phyloP scores from a whole-genome alignment of 2,888 invertebrate genomes.

The Hypomecis punctinalis region DNA sequence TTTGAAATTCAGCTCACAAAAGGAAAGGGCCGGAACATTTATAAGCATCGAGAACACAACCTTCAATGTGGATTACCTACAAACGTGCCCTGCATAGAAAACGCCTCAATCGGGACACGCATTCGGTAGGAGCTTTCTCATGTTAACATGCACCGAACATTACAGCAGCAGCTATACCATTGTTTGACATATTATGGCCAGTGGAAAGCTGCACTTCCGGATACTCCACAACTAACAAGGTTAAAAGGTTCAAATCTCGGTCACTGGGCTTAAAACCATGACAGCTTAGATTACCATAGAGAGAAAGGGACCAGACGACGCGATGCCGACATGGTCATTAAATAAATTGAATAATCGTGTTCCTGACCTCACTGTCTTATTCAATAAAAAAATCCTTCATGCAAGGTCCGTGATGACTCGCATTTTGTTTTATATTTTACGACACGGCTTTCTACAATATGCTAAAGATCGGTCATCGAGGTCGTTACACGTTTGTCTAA shows the following conservation, averaged over 20 bases:
- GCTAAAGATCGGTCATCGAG: slow-evolving; percentile 28
- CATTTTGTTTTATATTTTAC: slow-evolving; percentile 6
- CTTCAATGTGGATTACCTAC: slow-evolving; percentile 60
- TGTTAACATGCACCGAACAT: slow-evolving; percentile 37
- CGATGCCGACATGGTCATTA: slow-evolving; percentile 6
- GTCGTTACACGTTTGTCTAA: slow-evolving; percentile 33
- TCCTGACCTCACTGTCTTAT: background rate
- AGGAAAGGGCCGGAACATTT: slow-evolving; percentile 59
- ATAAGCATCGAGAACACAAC: slow-evolving; percentile 55
- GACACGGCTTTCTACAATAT: slow-evolving; percentile 18
- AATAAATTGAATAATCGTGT: slow-evolving; percentile 11
- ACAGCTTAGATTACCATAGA: slow-evolving; percentile 7
- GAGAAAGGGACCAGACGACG: slow-evolving; percentile 7
- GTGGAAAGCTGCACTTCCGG: slow-evolving; percentile 41
- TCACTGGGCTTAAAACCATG: slow-evolving; percentile 23
- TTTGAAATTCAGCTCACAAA: slow-evolving; percentile 58
- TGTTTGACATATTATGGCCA: slow-evolving; percentile 32
- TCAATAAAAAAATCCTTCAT: slow-evolving; percentile 11
- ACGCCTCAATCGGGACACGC: slow-evolving; percentile 61
- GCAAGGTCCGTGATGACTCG: slow-evolving; percentile 16
- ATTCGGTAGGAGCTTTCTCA: slow-evolving; percentile 63
- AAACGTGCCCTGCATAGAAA: slow-evolving; percentile 62
- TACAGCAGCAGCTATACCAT: slow-evolving; percentile 19
- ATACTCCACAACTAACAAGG: slow-evolving; percentile 33
- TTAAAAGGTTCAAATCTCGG: slow-evolving; percentile 33